Conservation (phyloP, 2,797 vertebrate genomes). For the Sebastes taczanowskii region DNA sequence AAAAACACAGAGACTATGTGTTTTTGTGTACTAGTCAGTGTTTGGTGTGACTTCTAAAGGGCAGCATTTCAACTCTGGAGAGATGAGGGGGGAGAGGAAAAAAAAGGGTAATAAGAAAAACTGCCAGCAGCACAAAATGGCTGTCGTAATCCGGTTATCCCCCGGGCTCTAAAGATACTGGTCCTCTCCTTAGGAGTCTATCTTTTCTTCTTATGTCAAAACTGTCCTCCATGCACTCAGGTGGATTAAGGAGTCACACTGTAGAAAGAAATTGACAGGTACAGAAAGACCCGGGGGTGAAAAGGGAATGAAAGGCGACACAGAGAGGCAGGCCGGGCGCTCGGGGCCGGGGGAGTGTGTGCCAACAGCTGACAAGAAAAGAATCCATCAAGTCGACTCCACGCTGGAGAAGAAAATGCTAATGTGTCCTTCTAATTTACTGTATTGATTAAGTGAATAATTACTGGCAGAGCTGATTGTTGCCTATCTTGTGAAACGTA, state of each 20-base stretch:
- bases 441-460: slow-evolving; percentile 22
- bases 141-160: slow-evolving; percentile 78
- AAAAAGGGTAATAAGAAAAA: slow-evolving; percentile 75
- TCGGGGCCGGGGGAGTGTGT: slow-evolving; percentile 1
- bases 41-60: slow-evolving; percentile 71
- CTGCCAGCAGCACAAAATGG: slow-evolving; percentile 78
- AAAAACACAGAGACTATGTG: neutral
- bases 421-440: slow-evolving; percentile 12
- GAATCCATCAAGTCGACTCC: slow-evolving; percentile 27
- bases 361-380: slow-evolving; percentile 37
- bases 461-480: slow-evolving; percentile 12
- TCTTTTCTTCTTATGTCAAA: slow-evolving; percentile 82
- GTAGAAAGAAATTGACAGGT: slow-evolving; percentile 77
- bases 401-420: slow-evolving; percentile 1
- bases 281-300: slow-evolving; percentile 70
- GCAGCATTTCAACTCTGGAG: slow-evolving; percentile 67
- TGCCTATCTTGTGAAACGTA: neutral
- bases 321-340: slow-evolving; percentile 29
- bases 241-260: slow-evolving; percentile 77
- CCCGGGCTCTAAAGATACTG: slow-evolving; percentile 74
- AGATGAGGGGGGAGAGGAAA: slow-evolving; percentile 35
- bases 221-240: slow-evolving; percentile 82
- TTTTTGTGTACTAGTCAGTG: slow-evolving; percentile 53
- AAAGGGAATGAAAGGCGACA: slow-evolving; percentile 71
- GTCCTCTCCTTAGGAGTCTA: slow-evolving; percentile 74